Conservation (phyloP, 2,888 invertebrate species). For the Xestia sexstrigata region DNA sequence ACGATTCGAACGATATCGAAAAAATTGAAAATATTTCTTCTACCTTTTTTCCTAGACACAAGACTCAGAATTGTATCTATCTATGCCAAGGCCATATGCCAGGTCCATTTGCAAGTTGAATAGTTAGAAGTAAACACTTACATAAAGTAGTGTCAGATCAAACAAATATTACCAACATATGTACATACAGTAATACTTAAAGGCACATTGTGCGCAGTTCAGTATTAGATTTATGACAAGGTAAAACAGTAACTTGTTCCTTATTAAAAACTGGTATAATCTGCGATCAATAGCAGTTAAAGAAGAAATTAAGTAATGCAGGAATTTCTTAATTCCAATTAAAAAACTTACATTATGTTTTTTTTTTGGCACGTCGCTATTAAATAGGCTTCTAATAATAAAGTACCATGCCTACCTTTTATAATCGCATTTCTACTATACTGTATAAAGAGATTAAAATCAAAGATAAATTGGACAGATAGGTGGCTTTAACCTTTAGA, state of each 20-base stretch:
- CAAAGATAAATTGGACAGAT: slow-evolving; percentile 11
- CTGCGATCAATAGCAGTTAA: not conserved
- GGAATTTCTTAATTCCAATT: not conserved
- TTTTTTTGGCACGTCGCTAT: not conserved
- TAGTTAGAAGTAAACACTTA: slow-evolving; percentile 41
- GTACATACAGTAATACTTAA: slow-evolving; percentile 13
- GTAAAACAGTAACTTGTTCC: slow-evolving; percentile 2
- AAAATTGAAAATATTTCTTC: not conserved
- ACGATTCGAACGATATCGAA: not conserved
- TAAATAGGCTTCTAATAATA: not conserved
- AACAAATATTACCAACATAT: slow-evolving; percentile 45
- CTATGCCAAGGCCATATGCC: slow-evolving; percentile 43
- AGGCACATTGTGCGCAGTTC: slow-evolving; percentile 25
- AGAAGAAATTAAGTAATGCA: not conserved
- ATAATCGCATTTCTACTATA: not conserved
- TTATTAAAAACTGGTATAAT: slow-evolving; percentile 1
- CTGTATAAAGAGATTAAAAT: not conserved
- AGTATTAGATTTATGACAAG: slow-evolving; percentile 13
- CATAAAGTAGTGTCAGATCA: slow-evolving; percentile 40
- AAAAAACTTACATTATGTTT: not conserved
- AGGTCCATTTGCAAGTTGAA: slow-evolving; percentile 34
- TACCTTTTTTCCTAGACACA: not conserved
- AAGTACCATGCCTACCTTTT: not conserved
- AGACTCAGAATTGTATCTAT: slow-evolving; percentile 22
- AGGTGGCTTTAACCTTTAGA: not conserved